These are phyloP conservation scores for Nomada ruficornis DNA, from an alignment of 2,888 invertebrate genomes.

Conservation along the genomic window DNA sequence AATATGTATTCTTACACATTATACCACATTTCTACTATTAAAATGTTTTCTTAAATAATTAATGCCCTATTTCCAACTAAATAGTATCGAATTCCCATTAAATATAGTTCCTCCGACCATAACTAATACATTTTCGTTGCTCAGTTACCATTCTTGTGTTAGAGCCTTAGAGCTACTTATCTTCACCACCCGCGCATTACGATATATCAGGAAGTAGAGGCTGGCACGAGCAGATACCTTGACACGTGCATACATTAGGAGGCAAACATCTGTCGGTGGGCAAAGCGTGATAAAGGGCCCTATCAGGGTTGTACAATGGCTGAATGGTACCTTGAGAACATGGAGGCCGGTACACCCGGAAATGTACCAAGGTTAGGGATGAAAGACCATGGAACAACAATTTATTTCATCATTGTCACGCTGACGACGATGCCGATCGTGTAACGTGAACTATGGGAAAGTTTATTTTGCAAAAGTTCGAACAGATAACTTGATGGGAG, in stretches of 20 bases:
- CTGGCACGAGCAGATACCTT: conserved; percentile 72
- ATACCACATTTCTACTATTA: too few relatives aligned
- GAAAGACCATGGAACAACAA: conserved; percentile 47
- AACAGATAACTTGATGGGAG: background rate
- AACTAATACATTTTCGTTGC: background rate
- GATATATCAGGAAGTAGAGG: conserved; percentile 69
- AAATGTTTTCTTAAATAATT: background rate
- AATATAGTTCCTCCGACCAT: background rate
- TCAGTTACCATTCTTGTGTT: conserved; percentile 22
- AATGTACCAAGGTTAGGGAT: conserved; percentile 48
- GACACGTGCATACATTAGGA: conserved; percentile 79
- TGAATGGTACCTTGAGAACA: conserved; percentile 69
- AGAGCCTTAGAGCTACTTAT: conserved; percentile 24
- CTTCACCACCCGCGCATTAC: conserved; percentile 63
- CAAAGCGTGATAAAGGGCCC: conserved; percentile 70
- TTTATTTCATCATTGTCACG: conserved; percentile 48
- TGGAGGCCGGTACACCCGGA: conserved; percentile 49
- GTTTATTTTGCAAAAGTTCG: background rate
- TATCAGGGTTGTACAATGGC: conserved; percentile 70
- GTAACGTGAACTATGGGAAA: background rate
- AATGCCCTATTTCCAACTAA: background rate
- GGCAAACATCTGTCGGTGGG: conserved; percentile 74
- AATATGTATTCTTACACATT: too few relatives aligned
- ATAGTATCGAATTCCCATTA: background rate
- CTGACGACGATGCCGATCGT: conserved; percentile 8